Evolutionary conservation across 2,797 vertebrate species (phyloP).

Genomic region (Rhyacichthys aspro): DNA sequence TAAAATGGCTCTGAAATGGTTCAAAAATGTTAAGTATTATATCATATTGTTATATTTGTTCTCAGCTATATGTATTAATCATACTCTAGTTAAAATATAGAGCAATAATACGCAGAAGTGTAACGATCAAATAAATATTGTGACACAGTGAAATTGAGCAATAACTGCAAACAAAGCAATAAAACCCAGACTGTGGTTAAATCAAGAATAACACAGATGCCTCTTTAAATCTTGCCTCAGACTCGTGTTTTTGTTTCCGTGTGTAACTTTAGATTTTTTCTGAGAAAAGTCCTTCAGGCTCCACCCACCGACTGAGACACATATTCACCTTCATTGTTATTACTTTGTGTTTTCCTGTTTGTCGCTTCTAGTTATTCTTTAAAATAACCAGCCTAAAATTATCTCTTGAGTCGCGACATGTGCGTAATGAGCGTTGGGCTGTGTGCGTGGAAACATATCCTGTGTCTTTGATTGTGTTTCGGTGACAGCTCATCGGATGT

Average conservation of each 20-base stretch:
- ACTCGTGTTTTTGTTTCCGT: constrained; percentile 7
- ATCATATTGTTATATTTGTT: too few species aligned
- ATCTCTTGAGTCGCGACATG: not conserved
- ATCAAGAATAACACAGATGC: not conserved
- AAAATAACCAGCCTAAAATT: constrained; percentile 20
- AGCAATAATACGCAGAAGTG: too few species aligned
- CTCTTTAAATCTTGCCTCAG: not conserved
- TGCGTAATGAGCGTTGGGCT: too few species aligned
- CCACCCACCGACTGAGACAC: not conserved
- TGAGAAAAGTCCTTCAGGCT: constrained; percentile 3
- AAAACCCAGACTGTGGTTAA: not conserved
- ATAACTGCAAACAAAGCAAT: not conserved
- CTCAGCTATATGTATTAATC: too few species aligned
- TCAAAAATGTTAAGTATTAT: too few species aligned
- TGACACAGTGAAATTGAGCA: not conserved
- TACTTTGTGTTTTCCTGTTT: constrained; percentile 3
- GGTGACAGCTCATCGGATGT: constrained; percentile 30
- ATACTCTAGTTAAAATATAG: too few species aligned
- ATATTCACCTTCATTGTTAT: constrained; percentile 12
- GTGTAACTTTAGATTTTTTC: not conserved
- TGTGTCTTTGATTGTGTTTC: constrained; percentile 14
- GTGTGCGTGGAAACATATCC: constrained; percentile 14
- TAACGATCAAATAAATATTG: too few species aligned
- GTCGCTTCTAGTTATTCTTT: not conserved
- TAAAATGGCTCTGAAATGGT: too few species aligned